Base-by-base conservation (phyloP, 1,140 invertebrate species). In the Bathynomus jamesi region DNA sequence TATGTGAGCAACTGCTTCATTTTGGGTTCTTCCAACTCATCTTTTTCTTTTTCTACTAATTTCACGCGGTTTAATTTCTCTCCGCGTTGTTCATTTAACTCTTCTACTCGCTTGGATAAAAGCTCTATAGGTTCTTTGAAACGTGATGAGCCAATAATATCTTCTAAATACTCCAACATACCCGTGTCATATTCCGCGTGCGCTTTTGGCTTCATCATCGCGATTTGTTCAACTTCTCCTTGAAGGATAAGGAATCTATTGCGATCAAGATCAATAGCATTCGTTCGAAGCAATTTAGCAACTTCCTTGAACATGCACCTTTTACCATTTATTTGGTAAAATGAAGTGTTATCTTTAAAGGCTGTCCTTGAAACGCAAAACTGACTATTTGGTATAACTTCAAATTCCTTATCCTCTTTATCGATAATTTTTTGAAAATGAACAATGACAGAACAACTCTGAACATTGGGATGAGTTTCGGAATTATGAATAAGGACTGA, bases 161-260 rank as follows among this genome's bases (percentile, higher is more conserved):
- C 97, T 84, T 99, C 98, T 17, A 99, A 84, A 84, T 96, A 99
- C 82, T 99, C 97, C 29, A 99, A 83, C 92, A 99, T 96, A 0
- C 98, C 95, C 17, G 89, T 87, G 77, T 98, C 95, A 80, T 93
- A 87, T 78, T 94, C 93, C 27, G 82, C 88, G 74, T 86, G 86
- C 0, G 86, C 93, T 84, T 98, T 99, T 0, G 96, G 91, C 80
- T 98, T 99, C 96, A 99, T 99, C 89, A 99, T 88, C 4, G 98
- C 89, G 78, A 99, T 99, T 81, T 98, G 95, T 84, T 99, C 98
- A 0, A 99, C 97, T 87, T 99, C 98, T 63, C 98, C 98, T 92
- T 96, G 78, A 25, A 99, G 85, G 81, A 99, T 99, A 4, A 99
- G 85, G 83, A 99, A 99, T 62, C 98, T 85, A 84, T 99, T 99